Conservation (phyloP, 1,140 invertebrate genomes). For the Physella acuta region DNA sequence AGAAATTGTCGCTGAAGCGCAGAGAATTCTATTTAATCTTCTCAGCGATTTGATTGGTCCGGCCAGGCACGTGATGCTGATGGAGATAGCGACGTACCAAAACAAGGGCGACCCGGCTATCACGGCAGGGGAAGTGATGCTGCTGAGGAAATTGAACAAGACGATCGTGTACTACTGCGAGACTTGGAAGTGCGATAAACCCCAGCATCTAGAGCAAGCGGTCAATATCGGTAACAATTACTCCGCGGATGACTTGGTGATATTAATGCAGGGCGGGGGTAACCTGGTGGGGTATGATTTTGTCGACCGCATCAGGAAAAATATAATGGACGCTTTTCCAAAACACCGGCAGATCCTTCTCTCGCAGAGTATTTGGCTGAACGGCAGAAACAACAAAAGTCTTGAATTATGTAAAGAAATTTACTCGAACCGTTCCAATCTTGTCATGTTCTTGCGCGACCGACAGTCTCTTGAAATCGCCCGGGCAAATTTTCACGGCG, state of each 20-base stretch:
- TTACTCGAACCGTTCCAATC: slow-evolving; percentile 28
- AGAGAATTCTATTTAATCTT: slow-evolving; percentile 28
- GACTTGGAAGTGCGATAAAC: slow-evolving; percentile 1
- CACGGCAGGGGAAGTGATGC: slow-evolving; percentile 27
- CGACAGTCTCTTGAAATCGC: slow-evolving; percentile 28
- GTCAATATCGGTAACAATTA: neutral
- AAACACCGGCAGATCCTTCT: slow-evolving; percentile 25
- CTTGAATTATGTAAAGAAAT: slow-evolving; percentile 10
- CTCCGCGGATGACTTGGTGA: slow-evolving; percentile 21
- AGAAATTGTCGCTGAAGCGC: slow-evolving; percentile 27
- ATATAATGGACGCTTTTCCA: slow-evolving; percentile 23
- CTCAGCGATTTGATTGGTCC: slow-evolving; percentile 15
- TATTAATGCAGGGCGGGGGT: slow-evolving; percentile 36
- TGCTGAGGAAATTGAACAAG: slow-evolving; percentile 26
- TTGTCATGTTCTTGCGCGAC: slow-evolving; percentile 35
- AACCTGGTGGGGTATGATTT: slow-evolving; percentile 31
- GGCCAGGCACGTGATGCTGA: slow-evolving; percentile 27
- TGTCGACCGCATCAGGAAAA: slow-evolving; percentile 5
- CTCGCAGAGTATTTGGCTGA: slow-evolving; percentile 31
- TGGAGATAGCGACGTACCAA: slow-evolving; percentile 28
- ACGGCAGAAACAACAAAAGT: neutral
- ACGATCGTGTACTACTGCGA: slow-evolving; percentile 29
- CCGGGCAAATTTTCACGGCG: slow-evolving; percentile 17
- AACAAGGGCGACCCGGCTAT: slow-evolving; percentile 40
- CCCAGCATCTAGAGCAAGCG: neutral